Base-by-base conservation (phyloP, 2,797 vertebrate species). In the Cynopterus sphinx region DNA sequence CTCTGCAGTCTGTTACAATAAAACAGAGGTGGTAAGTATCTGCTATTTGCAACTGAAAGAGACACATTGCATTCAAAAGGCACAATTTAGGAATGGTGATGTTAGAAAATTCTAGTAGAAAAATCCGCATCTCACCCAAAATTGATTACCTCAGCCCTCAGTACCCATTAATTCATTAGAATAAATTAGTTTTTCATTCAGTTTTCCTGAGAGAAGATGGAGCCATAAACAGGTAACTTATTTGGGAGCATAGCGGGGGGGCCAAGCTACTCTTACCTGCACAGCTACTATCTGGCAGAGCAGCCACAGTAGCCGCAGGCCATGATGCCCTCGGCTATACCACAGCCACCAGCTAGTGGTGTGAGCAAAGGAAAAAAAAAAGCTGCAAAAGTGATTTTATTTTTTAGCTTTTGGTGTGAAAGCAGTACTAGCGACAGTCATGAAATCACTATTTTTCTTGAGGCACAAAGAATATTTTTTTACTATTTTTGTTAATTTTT, bases 271-370 rank as follows among this genome's bases (percentile, higher is more conserved):
- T 36, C 36, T 43, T 12, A n/a, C n/a, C 22, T 33, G n/a, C 19
- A 26, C 15, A 61, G 8, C 49, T n/a, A 3, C 24, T 4, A 22
- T 2, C 13, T 13, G 21, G 11, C 10, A 74, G 49, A 33, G 49
- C 33, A 21, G 51, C 31, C 11, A 5, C 13, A 1, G 21, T 1
- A 6, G 13, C 13, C 11, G 6, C n/a, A 28, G 36, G 15, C 10
- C 6, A 19, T 5, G 6, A 9, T 2, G 10, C 17, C 15, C 4
- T 33, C 26, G 36, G 36, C 16, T 5, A 0, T 0, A 53, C 1
- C 0, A 0, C 17, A 65, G 6, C 24, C 19, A 41, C 1, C 0
- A 5, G 15, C 33, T 8, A 4, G 24, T 22, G 12, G 8, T 5
- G 5, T 5, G 59, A 5, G 46, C 8, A 26, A 31, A 67, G 26